Conservation (phyloP, 2,888 invertebrate species). For the Blastobasis adustella region DNA sequence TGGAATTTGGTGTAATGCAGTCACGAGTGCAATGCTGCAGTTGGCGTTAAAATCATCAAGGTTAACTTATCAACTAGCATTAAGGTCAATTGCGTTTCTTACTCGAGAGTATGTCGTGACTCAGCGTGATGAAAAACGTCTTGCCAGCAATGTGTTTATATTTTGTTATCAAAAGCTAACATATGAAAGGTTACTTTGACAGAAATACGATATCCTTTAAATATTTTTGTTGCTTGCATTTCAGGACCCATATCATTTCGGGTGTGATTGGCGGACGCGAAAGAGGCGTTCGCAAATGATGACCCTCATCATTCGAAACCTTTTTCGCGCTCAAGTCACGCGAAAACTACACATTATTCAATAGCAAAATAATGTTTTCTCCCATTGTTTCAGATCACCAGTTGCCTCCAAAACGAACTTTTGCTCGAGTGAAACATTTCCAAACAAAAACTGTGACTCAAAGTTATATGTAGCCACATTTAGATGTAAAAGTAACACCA, state of each 20-base stretch:
- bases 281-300: conserved; percentile 35
- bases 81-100: no score
- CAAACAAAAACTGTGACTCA: no score
- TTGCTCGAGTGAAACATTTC: no score
- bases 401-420: background rate
- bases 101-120: no score
- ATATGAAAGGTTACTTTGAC: background rate
- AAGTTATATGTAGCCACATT: background rate
- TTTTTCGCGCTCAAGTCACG: conserved; percentile 7
- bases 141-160: no score
- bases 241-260: conserved; percentile 41
- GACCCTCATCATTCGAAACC: conserved; percentile 33
- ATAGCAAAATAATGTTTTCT: background rate
- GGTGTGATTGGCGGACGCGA: conserved; percentile 30
- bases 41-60: no score
- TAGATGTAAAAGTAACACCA: conserved; percentile 10
- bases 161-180: no score
- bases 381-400: conserved; percentile 15
- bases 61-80: no score
- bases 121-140: no score
- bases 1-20: no score
- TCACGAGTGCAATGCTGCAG: no score
- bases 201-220: conserved; percentile 1
- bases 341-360: conserved; percentile 1
- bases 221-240: conserved; percentile 5